Percentiles rank a stretch among this genome's conserved stretches.
Evolutionary conservation across 2,113 vertebrate species (phyloP).

Genomic region (Tragelaphus buxtoni): DNA sequence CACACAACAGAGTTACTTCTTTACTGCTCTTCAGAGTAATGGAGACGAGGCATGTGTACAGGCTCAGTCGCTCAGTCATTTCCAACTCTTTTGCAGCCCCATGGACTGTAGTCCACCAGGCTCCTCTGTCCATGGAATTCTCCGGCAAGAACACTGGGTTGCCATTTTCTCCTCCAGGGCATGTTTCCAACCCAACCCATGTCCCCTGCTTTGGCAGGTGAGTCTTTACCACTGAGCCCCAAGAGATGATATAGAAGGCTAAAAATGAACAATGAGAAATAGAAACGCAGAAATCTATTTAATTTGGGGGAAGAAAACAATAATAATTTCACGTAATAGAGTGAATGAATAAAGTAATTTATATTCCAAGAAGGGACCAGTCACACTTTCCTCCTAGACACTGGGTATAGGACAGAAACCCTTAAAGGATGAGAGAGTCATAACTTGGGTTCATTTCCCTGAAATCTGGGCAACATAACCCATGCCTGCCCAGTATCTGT

Average conservation of each 20-base stretch:
- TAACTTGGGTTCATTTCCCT: neutral
- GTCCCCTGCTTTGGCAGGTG: neutral
- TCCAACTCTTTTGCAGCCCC: neutral
- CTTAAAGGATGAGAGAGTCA: neutral
- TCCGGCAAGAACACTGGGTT: neutral
- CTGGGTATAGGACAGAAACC: neutral
- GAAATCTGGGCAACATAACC: neutral
- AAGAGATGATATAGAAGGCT: constrained; percentile 15
- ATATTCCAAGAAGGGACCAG: constrained; percentile 19
- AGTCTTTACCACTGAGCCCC: neutral
- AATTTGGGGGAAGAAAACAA: constrained; percentile 74
- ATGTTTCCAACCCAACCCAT: neutral
- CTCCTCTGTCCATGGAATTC: neutral
- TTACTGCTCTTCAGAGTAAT: constrained; percentile 18
- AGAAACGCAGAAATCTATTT: constrained; percentile 71
- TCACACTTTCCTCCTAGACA: constrained; percentile 14
- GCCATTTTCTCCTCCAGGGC: neutral
- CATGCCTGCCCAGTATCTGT: neutral
- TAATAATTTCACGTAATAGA: constrained; percentile 62
- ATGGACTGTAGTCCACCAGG: neutral
- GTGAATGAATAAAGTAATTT: constrained; percentile 67
- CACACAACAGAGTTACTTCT: constrained; percentile 34
- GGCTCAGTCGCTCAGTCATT: neutral
- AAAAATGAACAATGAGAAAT: constrained; percentile 69
- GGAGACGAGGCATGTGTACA: neutral